A percentile compares a stretch with the other conserved stretches of the same genome.
Conservation (phyloP, 2,113 vertebrate genomes). For the Mugil cephalus region DNA sequence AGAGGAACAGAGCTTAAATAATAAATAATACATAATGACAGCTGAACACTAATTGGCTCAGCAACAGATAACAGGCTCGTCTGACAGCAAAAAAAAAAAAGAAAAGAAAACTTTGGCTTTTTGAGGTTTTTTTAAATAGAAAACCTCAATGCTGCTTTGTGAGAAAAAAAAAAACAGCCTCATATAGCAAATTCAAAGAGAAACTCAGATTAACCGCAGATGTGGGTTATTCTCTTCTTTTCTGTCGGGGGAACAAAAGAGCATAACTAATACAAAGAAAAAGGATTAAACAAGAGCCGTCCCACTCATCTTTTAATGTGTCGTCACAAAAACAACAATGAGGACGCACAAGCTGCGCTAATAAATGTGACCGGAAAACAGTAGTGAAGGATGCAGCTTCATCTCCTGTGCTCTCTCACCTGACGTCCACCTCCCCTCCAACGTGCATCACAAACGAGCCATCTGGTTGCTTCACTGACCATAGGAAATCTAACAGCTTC, state of each 20-base stretch:
- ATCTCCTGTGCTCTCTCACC: slow-evolving; percentile 84
- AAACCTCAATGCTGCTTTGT: slow-evolving; percentile 44
- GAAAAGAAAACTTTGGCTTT: slow-evolving; percentile 16
- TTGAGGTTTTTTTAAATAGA: slow-evolving; percentile 31
- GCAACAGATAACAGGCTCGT: slow-evolving; percentile 21
- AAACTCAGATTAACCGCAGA: slow-evolving; percentile 3
- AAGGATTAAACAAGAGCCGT: not conserved
- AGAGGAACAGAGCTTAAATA: slow-evolving; percentile 10
- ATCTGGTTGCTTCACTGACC: slow-evolving; percentile 92
- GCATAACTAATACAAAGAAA: slow-evolving; percentile 2
- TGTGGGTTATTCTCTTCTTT: slow-evolving; percentile 25
- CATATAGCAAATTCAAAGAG: slow-evolving; percentile 13
- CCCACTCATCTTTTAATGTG: not conserved
- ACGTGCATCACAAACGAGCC: slow-evolving; percentile 97
- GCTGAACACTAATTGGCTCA: slow-evolving; percentile 13
- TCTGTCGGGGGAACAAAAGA: slow-evolving; percentile 12
- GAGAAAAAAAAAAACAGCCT: not conserved
- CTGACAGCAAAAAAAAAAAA: slow-evolving; percentile 9
- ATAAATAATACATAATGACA: not conserved
- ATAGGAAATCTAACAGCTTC: slow-evolving; percentile 93
- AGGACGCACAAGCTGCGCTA: not conserved
- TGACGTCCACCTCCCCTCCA: slow-evolving; percentile 96
- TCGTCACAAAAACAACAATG: not conserved
- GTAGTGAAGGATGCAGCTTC: not conserved
- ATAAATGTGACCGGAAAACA: not conserved